Percentiles rank a stretch among this genome's conserved stretches.
phyloP scores from a whole-genome alignment of 2,797 vertebrate species.

The Vultur gryphus region DNA sequence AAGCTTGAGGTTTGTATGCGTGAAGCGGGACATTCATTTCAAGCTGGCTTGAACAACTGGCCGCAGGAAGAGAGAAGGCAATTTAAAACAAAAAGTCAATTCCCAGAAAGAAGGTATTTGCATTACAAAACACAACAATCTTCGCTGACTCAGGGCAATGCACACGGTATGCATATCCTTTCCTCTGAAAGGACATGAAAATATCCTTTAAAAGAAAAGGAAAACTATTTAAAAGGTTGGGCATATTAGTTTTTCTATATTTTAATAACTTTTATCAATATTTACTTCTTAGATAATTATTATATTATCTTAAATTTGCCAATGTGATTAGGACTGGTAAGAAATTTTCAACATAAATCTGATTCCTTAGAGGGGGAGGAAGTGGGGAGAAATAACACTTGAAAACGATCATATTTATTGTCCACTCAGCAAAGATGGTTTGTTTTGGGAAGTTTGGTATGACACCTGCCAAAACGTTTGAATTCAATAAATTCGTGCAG shows the following conservation, averaged over 20 bases:
- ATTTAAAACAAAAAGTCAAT: neutral
- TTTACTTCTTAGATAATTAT: neutral
- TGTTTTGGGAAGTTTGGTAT: neutral
- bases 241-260: neutral
- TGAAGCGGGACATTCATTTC: neutral
- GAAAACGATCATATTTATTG: neutral
- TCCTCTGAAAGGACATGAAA: neutral
- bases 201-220: neutral
- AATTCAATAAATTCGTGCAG: neutral
- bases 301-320: neutral
- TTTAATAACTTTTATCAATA: neutral
- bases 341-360: neutral
- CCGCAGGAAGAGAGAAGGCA: neutral
- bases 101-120: neutral
- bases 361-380: neutral
- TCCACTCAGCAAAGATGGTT: neutral
- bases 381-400: neutral
- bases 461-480: neutral
- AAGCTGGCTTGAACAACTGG: neutral
- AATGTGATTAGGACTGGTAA: neutral
- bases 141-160: neutral
- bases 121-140: neutral
- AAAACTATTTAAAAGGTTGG: neutral
- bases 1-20: neutral
- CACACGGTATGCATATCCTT: neutral